Evolutionary conservation across 2,797 vertebrate species (phyloP).

Genomic region (Graptemys geographica): DNA sequence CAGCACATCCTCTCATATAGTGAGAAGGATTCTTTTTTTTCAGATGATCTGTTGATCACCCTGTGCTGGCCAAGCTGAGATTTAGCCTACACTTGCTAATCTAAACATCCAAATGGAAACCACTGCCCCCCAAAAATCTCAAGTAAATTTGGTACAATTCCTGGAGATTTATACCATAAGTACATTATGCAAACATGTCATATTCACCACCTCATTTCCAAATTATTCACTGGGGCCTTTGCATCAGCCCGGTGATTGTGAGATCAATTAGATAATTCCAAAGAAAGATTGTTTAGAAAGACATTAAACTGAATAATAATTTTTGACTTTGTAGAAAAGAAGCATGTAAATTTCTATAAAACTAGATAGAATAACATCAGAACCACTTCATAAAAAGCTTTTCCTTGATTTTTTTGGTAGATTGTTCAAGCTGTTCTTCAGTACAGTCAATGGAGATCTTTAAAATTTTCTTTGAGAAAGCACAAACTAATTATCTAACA

Average conservation of each 20-base stretch:
- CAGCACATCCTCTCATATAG: background rate
- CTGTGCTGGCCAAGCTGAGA: background rate
- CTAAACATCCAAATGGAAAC: background rate
- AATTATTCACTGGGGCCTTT: background rate
- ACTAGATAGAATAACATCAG: background rate
- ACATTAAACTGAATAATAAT: background rate
- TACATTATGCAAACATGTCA: background rate
- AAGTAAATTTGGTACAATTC: background rate
- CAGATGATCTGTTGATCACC: rapidly evolving
- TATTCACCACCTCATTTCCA: background rate
- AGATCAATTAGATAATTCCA: background rate
- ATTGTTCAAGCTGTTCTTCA: conserved; percentile 22
- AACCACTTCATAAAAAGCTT: background rate
- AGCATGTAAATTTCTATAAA: background rate
- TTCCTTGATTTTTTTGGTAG: background rate
- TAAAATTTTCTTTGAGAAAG: conserved; percentile 33
- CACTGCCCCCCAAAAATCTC: background rate
- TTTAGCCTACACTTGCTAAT: background rate
- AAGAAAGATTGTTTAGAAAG: background rate
- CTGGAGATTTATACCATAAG: background rate
- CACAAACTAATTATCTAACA: conserved; percentile 18
- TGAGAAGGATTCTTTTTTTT: background rate
- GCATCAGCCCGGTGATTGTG: background rate
- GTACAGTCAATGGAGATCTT: conserved; percentile 1
- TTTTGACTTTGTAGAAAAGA: background rate